Evolutionary conservation across 1,140 invertebrate genomes (phyloP).

Genomic region (Berghia stephanieae): DNA sequence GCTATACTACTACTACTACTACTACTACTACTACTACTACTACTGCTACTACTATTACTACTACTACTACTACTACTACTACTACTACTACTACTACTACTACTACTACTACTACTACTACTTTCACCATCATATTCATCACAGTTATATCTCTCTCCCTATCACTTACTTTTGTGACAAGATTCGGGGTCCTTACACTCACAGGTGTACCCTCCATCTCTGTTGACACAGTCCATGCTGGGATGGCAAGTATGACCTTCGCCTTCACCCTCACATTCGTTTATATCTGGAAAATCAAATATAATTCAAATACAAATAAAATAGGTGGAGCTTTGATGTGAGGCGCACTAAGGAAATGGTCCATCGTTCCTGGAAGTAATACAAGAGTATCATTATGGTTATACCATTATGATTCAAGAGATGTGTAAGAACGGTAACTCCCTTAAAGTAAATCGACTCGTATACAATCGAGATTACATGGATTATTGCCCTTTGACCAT

Average conservation of each 20-base stretch:
- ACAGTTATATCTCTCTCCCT: background rate
- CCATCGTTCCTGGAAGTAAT: background rate
- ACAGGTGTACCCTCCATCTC: slow-evolving; percentile 56
- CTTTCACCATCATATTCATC: background rate
- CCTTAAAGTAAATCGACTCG: too few species aligned
- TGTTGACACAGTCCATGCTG: slow-evolving; percentile 54
- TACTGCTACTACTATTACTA: background rate
- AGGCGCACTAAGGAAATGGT: background rate
- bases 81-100: slow-evolving; percentile 7
- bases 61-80: slow-evolving; percentile 4
- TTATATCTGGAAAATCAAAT: slow-evolving; percentile 75
- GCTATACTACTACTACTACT: too few species aligned
- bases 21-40: too few species aligned
- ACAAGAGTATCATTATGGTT: too few species aligned
- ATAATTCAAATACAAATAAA: background rate
- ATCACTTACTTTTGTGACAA: background rate
- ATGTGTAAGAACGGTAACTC: too few species aligned
- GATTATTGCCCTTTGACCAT: too few species aligned
- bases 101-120: slow-evolving; percentile 8
- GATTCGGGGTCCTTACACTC: slow-evolving; percentile 40
- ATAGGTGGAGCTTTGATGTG: background rate
- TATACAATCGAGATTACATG: too few species aligned
- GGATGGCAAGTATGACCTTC: slow-evolving; percentile 70
- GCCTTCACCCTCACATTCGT: slow-evolving; percentile 83
- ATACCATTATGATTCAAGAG: too few species aligned